Percentiles rank a stretch among this genome's conserved stretches.
Conservation (phyloP, 2,113 vertebrate genomes). For the Microcebus murinus region DNA sequence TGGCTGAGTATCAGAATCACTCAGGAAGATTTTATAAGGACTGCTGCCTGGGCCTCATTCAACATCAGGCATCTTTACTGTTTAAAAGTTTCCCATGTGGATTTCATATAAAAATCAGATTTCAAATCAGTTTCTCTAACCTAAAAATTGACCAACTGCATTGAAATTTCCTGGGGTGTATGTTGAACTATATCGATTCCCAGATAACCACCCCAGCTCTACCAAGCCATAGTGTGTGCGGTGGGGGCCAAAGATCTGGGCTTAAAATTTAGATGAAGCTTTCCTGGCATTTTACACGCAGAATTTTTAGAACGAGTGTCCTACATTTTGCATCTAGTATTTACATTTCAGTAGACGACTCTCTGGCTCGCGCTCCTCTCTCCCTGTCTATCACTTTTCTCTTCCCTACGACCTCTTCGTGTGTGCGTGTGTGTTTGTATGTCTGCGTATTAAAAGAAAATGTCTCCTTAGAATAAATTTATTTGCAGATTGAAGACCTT, state of each 20-base stretch:
- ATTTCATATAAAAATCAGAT: not conserved
- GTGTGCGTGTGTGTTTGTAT: not conserved
- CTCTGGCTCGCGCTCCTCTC: not conserved
- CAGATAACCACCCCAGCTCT: too few relatives aligned
- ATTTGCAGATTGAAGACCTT: not conserved
- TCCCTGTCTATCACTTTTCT: not conserved
- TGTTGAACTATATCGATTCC: rapidly evolving
- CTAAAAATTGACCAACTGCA: not conserved
- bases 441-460: not conserved
- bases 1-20: not conserved
- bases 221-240: rapidly evolving
- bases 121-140: not conserved
- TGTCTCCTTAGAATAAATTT: not conserved
- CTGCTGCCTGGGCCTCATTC: too few relatives aligned
- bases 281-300: not conserved
- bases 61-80: not conserved
- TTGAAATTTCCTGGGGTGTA: not conserved
- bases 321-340: too few relatives aligned
- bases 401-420: rapidly evolving
- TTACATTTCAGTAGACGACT: not conserved
- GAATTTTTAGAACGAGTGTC: not conserved
- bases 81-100: not conserved
- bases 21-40: not conserved
- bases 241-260: not conserved
- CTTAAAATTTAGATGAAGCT: not conserved